phyloP scores from a whole-genome alignment of 2,888 invertebrate genomes.

The Zaprionus bogoriensis region DNA sequence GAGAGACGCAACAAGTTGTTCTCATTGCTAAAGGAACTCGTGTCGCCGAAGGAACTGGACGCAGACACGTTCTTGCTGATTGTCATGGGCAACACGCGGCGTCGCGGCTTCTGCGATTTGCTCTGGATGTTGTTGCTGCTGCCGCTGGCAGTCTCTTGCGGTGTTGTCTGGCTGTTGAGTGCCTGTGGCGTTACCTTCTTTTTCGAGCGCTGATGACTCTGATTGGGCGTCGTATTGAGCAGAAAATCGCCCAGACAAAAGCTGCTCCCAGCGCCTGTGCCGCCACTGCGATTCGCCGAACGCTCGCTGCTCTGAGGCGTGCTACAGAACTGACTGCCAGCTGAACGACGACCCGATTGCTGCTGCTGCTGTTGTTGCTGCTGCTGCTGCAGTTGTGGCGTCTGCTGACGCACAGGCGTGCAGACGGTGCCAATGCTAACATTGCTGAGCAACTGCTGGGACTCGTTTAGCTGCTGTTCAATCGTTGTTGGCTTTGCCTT shows the following conservation, averaged over 20 bases:
- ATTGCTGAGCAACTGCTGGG: slow-evolving; percentile 32
- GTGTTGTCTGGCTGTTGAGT: slow-evolving; percentile 2
- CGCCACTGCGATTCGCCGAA: slow-evolving; percentile 36
- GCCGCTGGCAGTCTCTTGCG: slow-evolving; percentile 12
- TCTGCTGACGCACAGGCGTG: slow-evolving; percentile 49
- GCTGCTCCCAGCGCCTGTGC: slow-evolving; percentile 34
- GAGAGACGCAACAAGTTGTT: slow-evolving; percentile 80
- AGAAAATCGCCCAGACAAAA: slow-evolving; percentile 81
- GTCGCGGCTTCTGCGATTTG: slow-evolving; percentile 73
- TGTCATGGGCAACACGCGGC: slow-evolving; percentile 81
- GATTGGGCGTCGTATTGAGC: slow-evolving; percentile 54
- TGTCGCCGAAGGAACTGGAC: slow-evolving; percentile 56
- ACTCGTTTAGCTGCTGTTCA: slow-evolving; percentile 33
- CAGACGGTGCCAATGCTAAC: slow-evolving; percentile 39
- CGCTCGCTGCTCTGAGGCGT: slow-evolving; percentile 58
- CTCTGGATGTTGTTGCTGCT: too few species aligned
- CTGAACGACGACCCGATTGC: slow-evolving; percentile 31
- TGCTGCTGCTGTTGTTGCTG: slow-evolving; percentile 22
- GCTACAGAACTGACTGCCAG: slow-evolving; percentile 39
- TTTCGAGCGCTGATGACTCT: slow-evolving; percentile 52
- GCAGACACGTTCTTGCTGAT: slow-evolving; percentile 62
- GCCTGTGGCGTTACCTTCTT: slow-evolving; percentile 56
- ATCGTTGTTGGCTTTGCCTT: slow-evolving; percentile 18
- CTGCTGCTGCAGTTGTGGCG: slow-evolving; percentile 18
- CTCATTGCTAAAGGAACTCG: slow-evolving; percentile 81